These are phyloP conservation scores for Sinella curviseta DNA, from an alignment of 1,140 invertebrate genomes.

Conservation along the genomic window DNA sequence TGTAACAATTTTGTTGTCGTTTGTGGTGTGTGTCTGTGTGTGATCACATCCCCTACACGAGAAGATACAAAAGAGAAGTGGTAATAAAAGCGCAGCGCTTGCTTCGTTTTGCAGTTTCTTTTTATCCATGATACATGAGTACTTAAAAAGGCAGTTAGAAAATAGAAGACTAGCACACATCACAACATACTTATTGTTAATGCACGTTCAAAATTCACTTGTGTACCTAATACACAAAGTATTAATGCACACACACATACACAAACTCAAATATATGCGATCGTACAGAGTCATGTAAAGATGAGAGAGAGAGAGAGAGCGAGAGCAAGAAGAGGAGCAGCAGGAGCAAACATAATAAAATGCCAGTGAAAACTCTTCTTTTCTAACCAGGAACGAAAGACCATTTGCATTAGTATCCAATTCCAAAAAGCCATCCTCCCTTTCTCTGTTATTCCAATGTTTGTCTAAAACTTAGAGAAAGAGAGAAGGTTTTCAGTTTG, in stretches of 20 bases:
- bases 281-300: too few species aligned
- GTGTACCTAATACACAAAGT: background rate
- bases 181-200: too few species aligned
- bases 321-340: too few species aligned
- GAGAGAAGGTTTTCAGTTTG: background rate
- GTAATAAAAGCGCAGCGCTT: background rate
- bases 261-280: too few species aligned
- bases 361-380: background rate
- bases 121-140: background rate
- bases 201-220: background rate
- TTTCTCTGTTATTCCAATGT: background rate
- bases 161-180: too few species aligned
- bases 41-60: too few species aligned
- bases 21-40: background rate
- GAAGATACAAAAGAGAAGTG: too few species aligned
- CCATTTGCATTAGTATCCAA: slow-evolving; percentile 3
- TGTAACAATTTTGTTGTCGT: too few species aligned
- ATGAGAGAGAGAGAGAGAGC: too few species aligned
- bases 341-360: background rate
- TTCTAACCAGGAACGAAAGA: background rate
- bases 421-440: background rate
- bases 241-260: background rate
- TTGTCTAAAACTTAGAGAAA: background rate
- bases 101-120: background rate
- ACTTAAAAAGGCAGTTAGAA: background rate